Conservation (phyloP, 2,797 vertebrate genomes). For the Thamnophis elegans region DNA sequence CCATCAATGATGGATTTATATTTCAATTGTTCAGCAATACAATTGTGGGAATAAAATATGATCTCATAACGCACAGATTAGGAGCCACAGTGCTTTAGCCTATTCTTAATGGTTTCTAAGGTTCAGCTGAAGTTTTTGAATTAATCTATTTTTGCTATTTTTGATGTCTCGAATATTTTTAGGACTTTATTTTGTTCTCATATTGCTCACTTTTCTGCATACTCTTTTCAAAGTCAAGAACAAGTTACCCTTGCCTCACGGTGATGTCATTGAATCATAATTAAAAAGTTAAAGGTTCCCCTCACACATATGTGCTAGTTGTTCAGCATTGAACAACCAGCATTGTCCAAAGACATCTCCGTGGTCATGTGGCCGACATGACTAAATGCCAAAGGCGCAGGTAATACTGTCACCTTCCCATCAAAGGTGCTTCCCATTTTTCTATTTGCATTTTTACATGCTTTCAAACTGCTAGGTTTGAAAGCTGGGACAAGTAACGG, state of each 20-base stretch:
- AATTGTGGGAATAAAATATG: not conserved
- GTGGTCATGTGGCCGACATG: too few species aligned
- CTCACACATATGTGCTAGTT: too few species aligned
- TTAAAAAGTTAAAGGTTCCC: too few species aligned
- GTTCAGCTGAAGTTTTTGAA: not conserved
- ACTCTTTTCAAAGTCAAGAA: not conserved
- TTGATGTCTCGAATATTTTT: not conserved
- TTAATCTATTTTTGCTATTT: not conserved
- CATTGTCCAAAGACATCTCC: too few species aligned
- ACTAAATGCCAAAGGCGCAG: too few species aligned
- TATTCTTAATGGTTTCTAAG: not conserved
- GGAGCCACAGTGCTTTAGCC: not conserved
- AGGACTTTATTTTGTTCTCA: not conserved
- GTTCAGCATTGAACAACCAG: too few species aligned
- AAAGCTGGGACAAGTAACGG: too few species aligned
- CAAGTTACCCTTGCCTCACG: not conserved
- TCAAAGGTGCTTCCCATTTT: too few species aligned
- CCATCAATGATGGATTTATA: not conserved
- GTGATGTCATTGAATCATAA: not conserved
- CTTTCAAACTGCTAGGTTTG: too few species aligned
- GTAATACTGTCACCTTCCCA: too few species aligned
- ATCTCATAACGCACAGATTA: not conserved
- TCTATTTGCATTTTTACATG: too few species aligned
- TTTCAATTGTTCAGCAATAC: not conserved
- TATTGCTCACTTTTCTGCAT: not conserved